Evolutionary conservation across 1,140 invertebrate genomes (phyloP).

Genomic region (Apis mellifera): DNA sequence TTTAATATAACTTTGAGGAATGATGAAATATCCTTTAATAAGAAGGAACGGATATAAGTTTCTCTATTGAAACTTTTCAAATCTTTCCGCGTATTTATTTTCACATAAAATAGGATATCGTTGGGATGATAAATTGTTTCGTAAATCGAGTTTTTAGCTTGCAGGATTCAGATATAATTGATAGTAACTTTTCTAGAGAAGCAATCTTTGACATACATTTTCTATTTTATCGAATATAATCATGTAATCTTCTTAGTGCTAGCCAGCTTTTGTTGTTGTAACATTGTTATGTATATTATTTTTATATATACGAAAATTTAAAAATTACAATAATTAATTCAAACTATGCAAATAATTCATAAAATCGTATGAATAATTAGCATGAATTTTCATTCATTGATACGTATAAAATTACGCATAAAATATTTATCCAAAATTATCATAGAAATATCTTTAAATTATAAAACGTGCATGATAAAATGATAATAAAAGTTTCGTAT

Average conservation of each 20-base stretch:
- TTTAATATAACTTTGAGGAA: not conserved
- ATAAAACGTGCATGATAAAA: not conserved
- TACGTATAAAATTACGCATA: no score
- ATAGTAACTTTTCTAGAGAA: not conserved
- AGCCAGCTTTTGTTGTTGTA: conserved; percentile 2
- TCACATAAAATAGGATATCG: no score
- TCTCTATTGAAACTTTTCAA: not conserved
- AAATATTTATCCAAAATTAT: not conserved
- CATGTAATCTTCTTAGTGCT: not conserved
- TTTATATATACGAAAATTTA: not conserved
- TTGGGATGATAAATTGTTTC: no score
- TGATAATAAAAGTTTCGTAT: no score
- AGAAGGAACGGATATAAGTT: not conserved
- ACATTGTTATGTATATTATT: not conserved
- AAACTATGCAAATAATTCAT: not conserved
- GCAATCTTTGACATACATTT: no score
- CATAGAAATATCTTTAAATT: not conserved
- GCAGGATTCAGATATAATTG: not conserved
- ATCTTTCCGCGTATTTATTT: not conserved
- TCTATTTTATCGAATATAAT: not conserved
- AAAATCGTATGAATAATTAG: not conserved
- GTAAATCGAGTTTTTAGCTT: not conserved
- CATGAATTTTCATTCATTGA: not conserved
- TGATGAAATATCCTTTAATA: not conserved
- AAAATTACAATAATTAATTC: not conserved